These are phyloP conservation scores for Cyprinodon variegatus DNA, from an alignment of 2,113 vertebrate genomes.

Conservation along the genomic window DNA sequence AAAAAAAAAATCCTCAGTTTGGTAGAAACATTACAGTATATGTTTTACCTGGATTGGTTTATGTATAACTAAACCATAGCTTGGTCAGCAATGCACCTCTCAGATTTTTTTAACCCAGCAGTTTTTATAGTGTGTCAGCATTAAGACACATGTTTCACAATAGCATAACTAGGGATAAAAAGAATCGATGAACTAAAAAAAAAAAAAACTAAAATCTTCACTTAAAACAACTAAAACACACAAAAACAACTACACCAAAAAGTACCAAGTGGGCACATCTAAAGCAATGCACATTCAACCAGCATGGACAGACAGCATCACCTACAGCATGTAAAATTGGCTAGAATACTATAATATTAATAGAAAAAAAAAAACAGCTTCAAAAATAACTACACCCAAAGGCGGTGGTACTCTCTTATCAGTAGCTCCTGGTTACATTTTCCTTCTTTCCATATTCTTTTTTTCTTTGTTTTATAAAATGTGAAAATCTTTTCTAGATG, in stretches of 20 bases:
- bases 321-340: conserved; percentile 51
- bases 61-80: background rate
- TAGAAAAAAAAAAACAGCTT: conserved; percentile 27
- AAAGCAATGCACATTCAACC: conserved; percentile 62
- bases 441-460: conserved; percentile 32
- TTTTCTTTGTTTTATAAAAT: conserved; percentile 7
- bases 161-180: conserved; percentile 14
- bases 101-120: background rate
- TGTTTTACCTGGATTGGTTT: background rate
- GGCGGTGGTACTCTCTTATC: conserved; percentile 56
- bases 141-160: conserved; percentile 27
- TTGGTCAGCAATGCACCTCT: background rate
- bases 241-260: conserved; percentile 55
- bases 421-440: conserved; percentile 58
- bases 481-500: conserved; percentile 8
- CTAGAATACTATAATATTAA: conserved; percentile 61
- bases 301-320: conserved; percentile 63
- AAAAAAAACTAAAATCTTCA: conserved; percentile 65
- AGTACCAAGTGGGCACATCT: conserved; percentile 61
- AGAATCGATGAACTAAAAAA: conserved; percentile 10
- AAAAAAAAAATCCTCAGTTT: background rate
- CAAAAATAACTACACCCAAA: conserved; percentile 57
- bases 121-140: conserved; percentile 13
- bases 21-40: background rate
- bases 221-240: conserved; percentile 57